Evolutionary conservation across 1,140 invertebrate species (phyloP), one percentile per base, ranked within the genome.

Genomic region (Phthorimaea operculella): DNA sequence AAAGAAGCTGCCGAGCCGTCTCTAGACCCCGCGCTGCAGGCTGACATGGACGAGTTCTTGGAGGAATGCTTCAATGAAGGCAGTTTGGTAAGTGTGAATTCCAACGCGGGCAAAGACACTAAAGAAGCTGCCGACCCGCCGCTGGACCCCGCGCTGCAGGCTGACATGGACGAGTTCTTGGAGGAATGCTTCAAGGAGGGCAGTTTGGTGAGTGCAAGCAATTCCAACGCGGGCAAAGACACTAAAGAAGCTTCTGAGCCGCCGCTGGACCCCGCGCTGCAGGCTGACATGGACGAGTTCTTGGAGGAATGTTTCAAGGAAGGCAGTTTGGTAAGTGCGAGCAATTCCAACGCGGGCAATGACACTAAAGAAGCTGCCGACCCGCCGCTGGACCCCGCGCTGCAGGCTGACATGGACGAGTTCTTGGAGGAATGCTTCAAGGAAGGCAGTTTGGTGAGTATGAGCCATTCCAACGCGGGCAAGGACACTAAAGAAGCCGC

Each of bases 281-380:
- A 85, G 57, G 73, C 76, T 0, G 85, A 86, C 28, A 81, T 86
- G 74, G 85, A 86, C 54, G 80, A 85, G 55, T 86, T 86, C 65
- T 61, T 86, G 0, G 80, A 81, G 15, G 79, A 85, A 47, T 85
- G 83, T 51, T 81, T 79, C 44, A 76, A 74, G 34, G 78, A 84
- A 33, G 85, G 82, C 50, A 79, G 70, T 49, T 51, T 79, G 64
- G 83, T 85, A 50, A 68, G 70, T 57, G 21, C 21, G 21, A 28
- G 21, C 21, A 28, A 28, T 28, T 28, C 21, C 21, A 28, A 28
- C 21, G n/a, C n/a, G n/a, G n/a, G n/a, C n/a, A n/a, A n/a, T n/a
- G n/a, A n/a, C n/a, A n/a, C n/a, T n/a, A n/a, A n/a, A n/a, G n/a
- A n/a, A 7, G 12, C n/a, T n/a, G n/a, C n/a, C n/a, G n/a, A n/a